Conservation (phyloP, 2,797 vertebrate genomes). For the Syncerus caffer region DNA sequence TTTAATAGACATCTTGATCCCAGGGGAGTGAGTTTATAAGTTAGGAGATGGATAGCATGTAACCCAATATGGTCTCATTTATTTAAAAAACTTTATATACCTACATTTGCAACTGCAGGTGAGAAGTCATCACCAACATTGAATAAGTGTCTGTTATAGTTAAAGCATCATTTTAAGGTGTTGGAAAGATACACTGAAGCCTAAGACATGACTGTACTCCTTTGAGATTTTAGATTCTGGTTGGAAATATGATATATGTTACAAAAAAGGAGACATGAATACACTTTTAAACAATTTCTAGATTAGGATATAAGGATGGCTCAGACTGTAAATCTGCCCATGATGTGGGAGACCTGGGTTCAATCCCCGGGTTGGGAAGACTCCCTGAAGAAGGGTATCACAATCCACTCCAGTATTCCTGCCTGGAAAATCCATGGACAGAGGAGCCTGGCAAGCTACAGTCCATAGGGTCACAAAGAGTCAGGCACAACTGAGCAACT, state of each 20-base stretch:
- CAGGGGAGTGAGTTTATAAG: background rate
- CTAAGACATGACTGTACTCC: background rate
- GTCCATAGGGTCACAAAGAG: accelerated
- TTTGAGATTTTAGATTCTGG: background rate
- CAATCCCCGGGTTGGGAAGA: background rate
- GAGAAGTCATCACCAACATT: background rate
- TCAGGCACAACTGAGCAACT: background rate
- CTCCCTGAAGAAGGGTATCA: background rate
- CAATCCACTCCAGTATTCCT: background rate
- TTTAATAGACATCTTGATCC: background rate
- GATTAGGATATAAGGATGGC: background rate
- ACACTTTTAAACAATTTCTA: background rate
- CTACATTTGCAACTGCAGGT: background rate
- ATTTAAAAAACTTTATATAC: background rate
- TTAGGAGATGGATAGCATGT: background rate
- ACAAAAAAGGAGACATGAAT: background rate
- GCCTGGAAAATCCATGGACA: background rate
- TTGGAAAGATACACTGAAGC: background rate
- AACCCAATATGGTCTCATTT: background rate
- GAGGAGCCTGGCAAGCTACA: background rate
- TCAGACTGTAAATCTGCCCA: background rate
- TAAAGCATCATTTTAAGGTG: background rate
- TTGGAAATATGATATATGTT: background rate
- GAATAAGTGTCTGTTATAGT: background rate
- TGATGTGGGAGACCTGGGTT: background rate